phyloP scores from a whole-genome alignment of 2,888 invertebrate genomes.

The Lycocerus yunnanus region DNA sequence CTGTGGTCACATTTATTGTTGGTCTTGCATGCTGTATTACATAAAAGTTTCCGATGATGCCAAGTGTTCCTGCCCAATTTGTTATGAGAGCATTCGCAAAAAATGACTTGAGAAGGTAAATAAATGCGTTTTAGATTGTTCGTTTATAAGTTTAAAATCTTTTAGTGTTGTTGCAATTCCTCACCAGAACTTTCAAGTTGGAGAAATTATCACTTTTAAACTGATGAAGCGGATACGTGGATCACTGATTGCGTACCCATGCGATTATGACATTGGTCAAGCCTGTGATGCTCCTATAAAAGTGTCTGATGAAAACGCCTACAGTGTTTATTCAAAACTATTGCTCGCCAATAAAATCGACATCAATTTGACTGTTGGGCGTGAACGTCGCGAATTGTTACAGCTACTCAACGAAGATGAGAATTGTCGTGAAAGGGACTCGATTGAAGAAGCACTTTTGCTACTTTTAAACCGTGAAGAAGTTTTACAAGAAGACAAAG shows the following conservation, averaged over 20 bases:
- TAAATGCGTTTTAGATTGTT: too few species aligned
- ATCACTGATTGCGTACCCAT: slow-evolving; percentile 62
- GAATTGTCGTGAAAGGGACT: slow-evolving; percentile 81
- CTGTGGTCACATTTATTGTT: slow-evolving; percentile 96
- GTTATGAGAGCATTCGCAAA: slow-evolving; percentile 79
- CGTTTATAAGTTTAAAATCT: not conserved
- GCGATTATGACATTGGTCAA: slow-evolving; percentile 48
- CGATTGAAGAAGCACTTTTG: slow-evolving; percentile 81
- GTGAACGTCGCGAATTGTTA: slow-evolving; percentile 72
- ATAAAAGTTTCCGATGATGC: slow-evolving; percentile 82
- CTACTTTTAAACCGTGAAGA: slow-evolving; percentile 64
- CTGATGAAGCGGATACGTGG: slow-evolving; percentile 72
- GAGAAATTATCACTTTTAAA: slow-evolving; percentile 75
- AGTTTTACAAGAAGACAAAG: not conserved
- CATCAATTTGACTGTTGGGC: slow-evolving; percentile 68
- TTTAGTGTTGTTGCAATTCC: slow-evolving; percentile 65
- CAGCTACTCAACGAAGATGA: slow-evolving; percentile 67
- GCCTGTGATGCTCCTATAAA: slow-evolving; percentile 50
- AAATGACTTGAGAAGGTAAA: slow-evolving; percentile 82
- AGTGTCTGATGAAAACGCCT: slow-evolving; percentile 58
- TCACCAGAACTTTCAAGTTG: slow-evolving; percentile 61
- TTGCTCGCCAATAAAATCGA: slow-evolving; percentile 72
- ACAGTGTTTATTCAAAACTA: slow-evolving; percentile 74
- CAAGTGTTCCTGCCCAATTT: slow-evolving; percentile 90
- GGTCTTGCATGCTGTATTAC: slow-evolving; percentile 94